phyloP scores from a whole-genome alignment of 2,888 invertebrate species.

The Rotaria sp. region DNA sequence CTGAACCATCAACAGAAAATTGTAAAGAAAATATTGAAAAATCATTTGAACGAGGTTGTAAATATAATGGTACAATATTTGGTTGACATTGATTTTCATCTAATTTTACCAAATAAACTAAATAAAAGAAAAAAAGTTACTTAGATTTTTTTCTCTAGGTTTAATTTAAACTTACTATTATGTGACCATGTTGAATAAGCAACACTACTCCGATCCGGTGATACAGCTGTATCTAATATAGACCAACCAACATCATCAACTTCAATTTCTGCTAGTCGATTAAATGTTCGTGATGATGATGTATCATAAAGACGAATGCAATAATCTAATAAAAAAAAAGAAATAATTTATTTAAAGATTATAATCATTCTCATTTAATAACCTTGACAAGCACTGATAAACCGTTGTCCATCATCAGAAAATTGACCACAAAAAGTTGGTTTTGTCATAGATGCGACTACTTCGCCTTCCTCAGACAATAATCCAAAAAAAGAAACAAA shows the following conservation, averaged over 20 bases:
- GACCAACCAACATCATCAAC: constrained; percentile 76
- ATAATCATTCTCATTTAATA: no score
- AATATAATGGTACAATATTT: neutral
- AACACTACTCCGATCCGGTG: constrained; percentile 68
- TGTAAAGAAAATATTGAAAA: constrained; percentile 73
- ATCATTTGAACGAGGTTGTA: neutral
- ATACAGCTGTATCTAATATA: constrained; percentile 69
- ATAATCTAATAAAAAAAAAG: constrained; percentile 60
- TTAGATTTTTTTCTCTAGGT: neutral
- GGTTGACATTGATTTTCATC: neutral
- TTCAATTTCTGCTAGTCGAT: constrained; percentile 54
- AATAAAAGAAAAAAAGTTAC: neutral
- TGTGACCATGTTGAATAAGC: constrained; percentile 79
- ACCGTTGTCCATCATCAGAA: constrained; percentile 66
- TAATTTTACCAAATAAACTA: neutral
- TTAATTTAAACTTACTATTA: constrained; percentile 62
- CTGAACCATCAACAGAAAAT: constrained; percentile 69
- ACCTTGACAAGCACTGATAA: constrained; percentile 71
- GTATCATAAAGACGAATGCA: constrained; percentile 67
- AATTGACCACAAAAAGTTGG: constrained; percentile 65
- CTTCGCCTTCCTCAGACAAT: constrained; percentile 62
- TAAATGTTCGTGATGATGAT: constrained; percentile 59
- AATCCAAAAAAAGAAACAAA: constrained; percentile 48
- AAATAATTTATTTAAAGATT: no score
- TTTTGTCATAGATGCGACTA: constrained; percentile 53